Evolutionary conservation across 2,888 invertebrate species (phyloP).

Genomic region (Lordiphosa andalusiaca): DNA sequence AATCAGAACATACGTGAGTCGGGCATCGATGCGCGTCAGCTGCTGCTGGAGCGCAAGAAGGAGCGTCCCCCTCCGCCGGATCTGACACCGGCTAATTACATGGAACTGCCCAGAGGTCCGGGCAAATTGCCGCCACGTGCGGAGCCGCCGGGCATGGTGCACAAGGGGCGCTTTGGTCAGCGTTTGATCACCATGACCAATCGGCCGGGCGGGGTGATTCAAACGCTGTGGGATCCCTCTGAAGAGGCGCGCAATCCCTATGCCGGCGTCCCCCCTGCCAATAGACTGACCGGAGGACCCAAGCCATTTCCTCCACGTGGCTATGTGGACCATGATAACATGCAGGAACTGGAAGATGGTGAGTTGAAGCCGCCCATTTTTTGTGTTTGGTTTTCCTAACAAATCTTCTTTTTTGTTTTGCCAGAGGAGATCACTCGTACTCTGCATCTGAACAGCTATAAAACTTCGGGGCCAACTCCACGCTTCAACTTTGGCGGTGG

Average conservation of each 20-base stretch:
- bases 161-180: conserved; percentile 34
- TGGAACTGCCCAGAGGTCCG: not conserved
- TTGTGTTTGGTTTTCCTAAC: not conserved
- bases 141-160: conserved; percentile 18
- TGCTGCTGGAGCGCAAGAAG: conserved; percentile 83
- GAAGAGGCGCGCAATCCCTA: conserved; percentile 11
- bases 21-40: conserved; percentile 86
- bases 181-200: conserved; percentile 45
- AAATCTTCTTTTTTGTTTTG: not conserved
- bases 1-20: conserved; percentile 87
- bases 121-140: not conserved
- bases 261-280: not conserved
- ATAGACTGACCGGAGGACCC: conserved; percentile 24
- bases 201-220: conserved; percentile 13
- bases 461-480: conserved; percentile 11
- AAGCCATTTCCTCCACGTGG: conserved; percentile 74
- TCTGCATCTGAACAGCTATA: conserved; percentile 40
- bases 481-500: conserved; percentile 12
- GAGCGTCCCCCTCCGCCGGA: conserved; percentile 26
- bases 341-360: conserved; percentile 79
- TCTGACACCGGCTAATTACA: conserved; percentile 11
- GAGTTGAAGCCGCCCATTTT: conserved; percentile 18
- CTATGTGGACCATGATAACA: conserved; percentile 79
- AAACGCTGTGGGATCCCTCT: conserved; percentile 35
- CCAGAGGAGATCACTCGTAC: conserved; percentile 53